These are phyloP conservation scores for Platorchestia sp. DNA, from an alignment of 1,140 invertebrate genomes.

Conservation along the genomic window DNA sequence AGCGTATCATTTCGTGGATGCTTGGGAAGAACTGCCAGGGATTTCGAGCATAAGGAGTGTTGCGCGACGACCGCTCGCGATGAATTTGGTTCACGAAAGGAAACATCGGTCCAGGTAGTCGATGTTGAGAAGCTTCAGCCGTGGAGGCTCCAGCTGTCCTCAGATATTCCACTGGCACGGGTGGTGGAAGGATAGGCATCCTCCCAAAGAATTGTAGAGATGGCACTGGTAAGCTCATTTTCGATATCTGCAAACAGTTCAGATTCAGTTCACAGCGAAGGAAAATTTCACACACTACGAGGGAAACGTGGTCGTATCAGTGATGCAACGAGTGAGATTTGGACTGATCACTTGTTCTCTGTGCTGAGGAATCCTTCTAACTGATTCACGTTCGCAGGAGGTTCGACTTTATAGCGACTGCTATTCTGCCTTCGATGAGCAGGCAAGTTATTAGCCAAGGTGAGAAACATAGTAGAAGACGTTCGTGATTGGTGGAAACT, in stretches of 20 bases:
- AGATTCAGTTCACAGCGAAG: neutral
- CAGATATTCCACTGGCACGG: neutral
- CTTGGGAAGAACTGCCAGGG: neutral
- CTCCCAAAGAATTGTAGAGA: neutral
- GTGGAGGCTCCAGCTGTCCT: neutral
- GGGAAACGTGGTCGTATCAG: neutral
- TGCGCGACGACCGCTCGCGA: neutral
- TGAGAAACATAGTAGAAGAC: neutral
- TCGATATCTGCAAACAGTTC: neutral
- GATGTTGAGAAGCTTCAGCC: neutral
- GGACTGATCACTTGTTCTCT: neutral
- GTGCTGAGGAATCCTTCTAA: neutral
- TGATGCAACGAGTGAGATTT: neutral
- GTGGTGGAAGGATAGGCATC: neutral
- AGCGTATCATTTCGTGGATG: neutral
- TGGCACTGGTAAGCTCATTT: neutral
- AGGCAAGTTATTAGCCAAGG: neutral
- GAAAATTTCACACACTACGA: neutral
- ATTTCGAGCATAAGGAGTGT: neutral
- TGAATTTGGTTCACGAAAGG: neutral
- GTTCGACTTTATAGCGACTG: neutral
- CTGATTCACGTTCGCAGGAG: neutral
- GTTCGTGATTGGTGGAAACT: neutral
- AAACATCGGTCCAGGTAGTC: neutral
- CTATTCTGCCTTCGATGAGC: neutral